Conservation (phyloP, 2,888 invertebrate species). For the Ophioninae sp. region DNA sequence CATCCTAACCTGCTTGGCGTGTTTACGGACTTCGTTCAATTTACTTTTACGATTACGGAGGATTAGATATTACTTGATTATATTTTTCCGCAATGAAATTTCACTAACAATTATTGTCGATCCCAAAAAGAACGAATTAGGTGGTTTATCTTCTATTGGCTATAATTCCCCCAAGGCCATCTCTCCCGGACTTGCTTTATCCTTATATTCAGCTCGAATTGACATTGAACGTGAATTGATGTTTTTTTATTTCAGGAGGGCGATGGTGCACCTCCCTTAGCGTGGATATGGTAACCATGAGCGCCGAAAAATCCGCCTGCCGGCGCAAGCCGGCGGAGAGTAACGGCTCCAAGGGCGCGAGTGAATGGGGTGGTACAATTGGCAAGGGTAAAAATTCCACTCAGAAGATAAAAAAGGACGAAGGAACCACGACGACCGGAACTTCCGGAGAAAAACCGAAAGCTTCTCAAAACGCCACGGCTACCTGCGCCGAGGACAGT, state of each 20-base stretch:
- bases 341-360: constrained; percentile 77
- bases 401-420: constrained; percentile 59
- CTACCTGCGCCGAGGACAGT: constrained; percentile 87
- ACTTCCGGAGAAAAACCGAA: constrained; percentile 63
- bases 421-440: constrained; percentile 63
- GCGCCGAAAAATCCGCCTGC: constrained; percentile 84
- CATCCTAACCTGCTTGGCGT: no score
- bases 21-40: no score
- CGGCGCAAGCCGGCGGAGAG: constrained; percentile 83
- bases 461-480: constrained; percentile 78
- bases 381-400: constrained; percentile 63
- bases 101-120: no score
- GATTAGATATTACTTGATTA: no score
- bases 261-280: constrained; percentile 83
- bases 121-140: no score
- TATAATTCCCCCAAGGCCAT: no score
- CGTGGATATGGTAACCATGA: constrained; percentile 86
- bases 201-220: no score
- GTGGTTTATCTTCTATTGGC: no score
- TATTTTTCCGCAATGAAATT: no score
- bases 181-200: no score
- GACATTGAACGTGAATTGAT: not conserved
- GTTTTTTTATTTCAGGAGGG: constrained; percentile 78
- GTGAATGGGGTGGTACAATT: constrained; percentile 64
- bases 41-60: no score